These are phyloP conservation scores for Gadus chalcogrammus DNA, from an alignment of 2,113 vertebrate species.

Conservation along the genomic window DNA sequence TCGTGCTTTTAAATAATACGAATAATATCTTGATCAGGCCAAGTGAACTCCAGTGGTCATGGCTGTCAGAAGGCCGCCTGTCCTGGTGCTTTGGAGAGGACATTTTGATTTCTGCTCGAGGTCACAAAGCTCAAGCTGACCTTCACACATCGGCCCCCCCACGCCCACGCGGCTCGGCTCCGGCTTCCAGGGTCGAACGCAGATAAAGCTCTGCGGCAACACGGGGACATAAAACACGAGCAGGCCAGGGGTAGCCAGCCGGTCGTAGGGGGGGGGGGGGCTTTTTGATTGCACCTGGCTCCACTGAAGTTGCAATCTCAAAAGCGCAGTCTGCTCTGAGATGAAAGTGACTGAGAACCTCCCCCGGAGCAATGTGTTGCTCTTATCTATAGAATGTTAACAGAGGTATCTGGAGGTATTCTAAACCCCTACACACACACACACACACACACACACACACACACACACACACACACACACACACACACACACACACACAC, in stretches of 20 bases:
- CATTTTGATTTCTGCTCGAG: constrained; percentile 51
- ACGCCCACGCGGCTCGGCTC: not conserved
- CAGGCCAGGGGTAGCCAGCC: no score
- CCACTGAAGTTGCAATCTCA: not conserved
- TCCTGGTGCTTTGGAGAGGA: constrained; percentile 29
- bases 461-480: not conserved
- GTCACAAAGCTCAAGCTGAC: constrained; percentile 57
- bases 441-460: not conserved
- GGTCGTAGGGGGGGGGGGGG: not conserved
- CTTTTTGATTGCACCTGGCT: not conserved
- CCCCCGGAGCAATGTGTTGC: constrained; percentile 30
- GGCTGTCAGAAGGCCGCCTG: constrained; percentile 40
- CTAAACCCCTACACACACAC: not conserved
- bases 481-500: not conserved
- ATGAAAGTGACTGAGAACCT: no score
- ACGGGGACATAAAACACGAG: no score
- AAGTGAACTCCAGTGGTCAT: constrained; percentile 26
- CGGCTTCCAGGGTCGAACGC: not conserved
- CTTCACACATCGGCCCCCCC: constrained; percentile 33
- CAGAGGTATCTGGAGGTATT: constrained; percentile 32
- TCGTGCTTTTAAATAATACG: no score
- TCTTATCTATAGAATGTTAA: constrained; percentile 41
- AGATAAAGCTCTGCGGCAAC: not conserved
- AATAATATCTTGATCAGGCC: not conserved
- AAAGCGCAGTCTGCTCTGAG: no score